Evolutionary conservation across 1,140 invertebrate species (phyloP).

Genomic region (Leguminivora glycinivorella): DNA sequence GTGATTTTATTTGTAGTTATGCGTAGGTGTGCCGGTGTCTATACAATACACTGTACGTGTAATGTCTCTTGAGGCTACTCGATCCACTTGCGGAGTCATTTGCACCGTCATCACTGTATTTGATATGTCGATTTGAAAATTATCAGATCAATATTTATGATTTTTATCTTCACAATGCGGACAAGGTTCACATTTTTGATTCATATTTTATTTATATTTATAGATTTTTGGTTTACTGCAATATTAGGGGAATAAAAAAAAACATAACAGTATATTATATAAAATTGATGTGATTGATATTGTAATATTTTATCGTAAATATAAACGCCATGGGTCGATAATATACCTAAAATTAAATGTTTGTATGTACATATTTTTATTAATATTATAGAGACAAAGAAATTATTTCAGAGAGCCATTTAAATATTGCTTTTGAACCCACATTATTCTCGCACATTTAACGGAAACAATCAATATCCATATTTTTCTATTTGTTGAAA

Average conservation of each 20-base stretch:
- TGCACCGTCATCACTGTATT: slow-evolving; percentile 11
- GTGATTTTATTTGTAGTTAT: slow-evolving; percentile 26
- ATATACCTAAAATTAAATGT: background rate
- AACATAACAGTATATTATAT: slow-evolving; percentile 18
- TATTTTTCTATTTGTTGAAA: no score
- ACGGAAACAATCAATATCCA: background rate
- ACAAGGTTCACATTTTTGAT: slow-evolving; percentile 18
- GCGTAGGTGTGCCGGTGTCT: slow-evolving; percentile 12
- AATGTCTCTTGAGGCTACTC: slow-evolving; percentile 21
- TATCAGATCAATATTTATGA: slow-evolving; percentile 16
- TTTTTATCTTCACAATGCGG: slow-evolving; percentile 15
- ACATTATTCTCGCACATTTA: background rate
- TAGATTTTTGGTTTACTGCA: slow-evolving; percentile 7
- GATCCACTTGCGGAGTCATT: background rate
- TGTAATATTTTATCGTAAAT: slow-evolving; percentile 10
- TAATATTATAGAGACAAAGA: background rate
- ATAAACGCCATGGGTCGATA: slow-evolving; percentile 4
- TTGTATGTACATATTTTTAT: slow-evolving; percentile 6
- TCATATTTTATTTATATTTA: slow-evolving; percentile 2
- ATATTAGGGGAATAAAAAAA: slow-evolving; percentile 17
- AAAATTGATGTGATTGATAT: slow-evolving; percentile 11
- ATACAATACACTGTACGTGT: slow-evolving; percentile 7
- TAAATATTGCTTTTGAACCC: background rate
- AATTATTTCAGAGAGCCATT: background rate
- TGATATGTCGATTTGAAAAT: slow-evolving; percentile 2